These are phyloP conservation scores for Micrastur ruficollis DNA, from an alignment of 2,797 vertebrate genomes.

Conservation along the genomic window DNA sequence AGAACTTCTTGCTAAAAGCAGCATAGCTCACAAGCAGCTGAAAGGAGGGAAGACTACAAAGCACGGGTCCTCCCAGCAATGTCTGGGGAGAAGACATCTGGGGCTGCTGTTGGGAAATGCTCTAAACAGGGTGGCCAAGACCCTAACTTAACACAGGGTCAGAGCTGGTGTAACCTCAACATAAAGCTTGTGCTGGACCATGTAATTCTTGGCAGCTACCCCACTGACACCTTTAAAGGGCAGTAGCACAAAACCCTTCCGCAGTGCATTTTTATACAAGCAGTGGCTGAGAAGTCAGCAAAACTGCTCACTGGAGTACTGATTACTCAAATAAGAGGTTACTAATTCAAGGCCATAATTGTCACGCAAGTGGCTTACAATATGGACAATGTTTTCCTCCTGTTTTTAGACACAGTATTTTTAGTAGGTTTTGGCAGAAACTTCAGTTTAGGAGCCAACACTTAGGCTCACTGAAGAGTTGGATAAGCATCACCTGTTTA, in stretches of 20 bases:
- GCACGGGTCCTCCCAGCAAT: neutral
- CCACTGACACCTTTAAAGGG: neutral
- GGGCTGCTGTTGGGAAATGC: neutral
- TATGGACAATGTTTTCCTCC: neutral
- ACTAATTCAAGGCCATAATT: neutral
- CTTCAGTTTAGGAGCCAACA: neutral
- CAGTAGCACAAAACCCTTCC: neutral
- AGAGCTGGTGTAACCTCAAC: neutral
- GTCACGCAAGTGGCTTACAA: neutral
- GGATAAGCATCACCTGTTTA: neutral
- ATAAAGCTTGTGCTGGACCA: neutral
- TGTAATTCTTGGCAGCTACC: neutral
- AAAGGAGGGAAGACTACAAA: neutral
- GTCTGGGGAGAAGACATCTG: neutral
- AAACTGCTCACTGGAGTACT: neutral
- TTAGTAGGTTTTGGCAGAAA: constrained; percentile 36
- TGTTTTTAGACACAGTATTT: neutral
- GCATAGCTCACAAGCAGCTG: neutral
- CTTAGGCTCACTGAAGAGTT: neutral
- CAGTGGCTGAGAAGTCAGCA: neutral
- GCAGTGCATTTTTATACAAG: neutral
- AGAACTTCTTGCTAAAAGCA: neutral
- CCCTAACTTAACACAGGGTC: neutral
- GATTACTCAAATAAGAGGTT: neutral
- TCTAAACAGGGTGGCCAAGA: neutral